Conservation (phyloP, 2,888 invertebrate genomes). For the Andrena chrysosceles region DNA sequence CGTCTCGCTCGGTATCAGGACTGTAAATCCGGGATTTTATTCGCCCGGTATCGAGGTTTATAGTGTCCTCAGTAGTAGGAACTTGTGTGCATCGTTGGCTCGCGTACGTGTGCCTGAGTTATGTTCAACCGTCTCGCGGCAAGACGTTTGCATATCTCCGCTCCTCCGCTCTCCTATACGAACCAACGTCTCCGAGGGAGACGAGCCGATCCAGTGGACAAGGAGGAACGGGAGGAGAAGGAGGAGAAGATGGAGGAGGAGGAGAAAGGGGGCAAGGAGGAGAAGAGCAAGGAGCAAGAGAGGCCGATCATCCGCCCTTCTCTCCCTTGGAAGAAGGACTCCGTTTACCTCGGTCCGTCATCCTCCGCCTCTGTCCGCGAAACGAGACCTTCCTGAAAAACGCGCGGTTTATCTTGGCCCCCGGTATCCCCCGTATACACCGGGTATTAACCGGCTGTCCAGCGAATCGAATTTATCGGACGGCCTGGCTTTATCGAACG, state of each 20-base stretch:
- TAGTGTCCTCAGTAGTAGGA: slow-evolving; percentile 80
- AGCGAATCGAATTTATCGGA: slow-evolving; percentile 78
- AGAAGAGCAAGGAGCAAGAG: slow-evolving; percentile 40
- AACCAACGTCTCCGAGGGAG: slow-evolving; percentile 43
- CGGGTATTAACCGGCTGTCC: slow-evolving; percentile 79
- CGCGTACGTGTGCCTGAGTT: slow-evolving; percentile 80
- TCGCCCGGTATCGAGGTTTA: slow-evolving; percentile 84
- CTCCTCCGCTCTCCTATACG: slow-evolving; percentile 67
- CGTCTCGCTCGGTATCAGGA: slow-evolving; percentile 81
- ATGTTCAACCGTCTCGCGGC: slow-evolving; percentile 80
- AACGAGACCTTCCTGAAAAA: slow-evolving; percentile 72
- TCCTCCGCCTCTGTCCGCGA: slow-evolving; percentile 68
- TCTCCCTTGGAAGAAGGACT: slow-evolving; percentile 49
- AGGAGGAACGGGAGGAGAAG: neutral
- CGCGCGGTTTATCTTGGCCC: slow-evolving; percentile 69
- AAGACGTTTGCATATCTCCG: slow-evolving; percentile 83
- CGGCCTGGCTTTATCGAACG: slow-evolving; percentile 75
- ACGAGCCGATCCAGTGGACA: slow-evolving; percentile 33
- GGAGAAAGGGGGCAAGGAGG: slow-evolving; percentile 8
- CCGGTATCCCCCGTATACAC: slow-evolving; percentile 57
- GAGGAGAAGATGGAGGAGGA: slow-evolving; percentile 5
- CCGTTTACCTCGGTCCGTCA: slow-evolving; percentile 74
- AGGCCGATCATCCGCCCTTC: slow-evolving; percentile 52
- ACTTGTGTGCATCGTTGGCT: slow-evolving; percentile 68
- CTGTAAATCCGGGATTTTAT: slow-evolving; percentile 85